Conservation (phyloP, 1,140 invertebrate genomes). For the Cydia pomonella region DNA sequence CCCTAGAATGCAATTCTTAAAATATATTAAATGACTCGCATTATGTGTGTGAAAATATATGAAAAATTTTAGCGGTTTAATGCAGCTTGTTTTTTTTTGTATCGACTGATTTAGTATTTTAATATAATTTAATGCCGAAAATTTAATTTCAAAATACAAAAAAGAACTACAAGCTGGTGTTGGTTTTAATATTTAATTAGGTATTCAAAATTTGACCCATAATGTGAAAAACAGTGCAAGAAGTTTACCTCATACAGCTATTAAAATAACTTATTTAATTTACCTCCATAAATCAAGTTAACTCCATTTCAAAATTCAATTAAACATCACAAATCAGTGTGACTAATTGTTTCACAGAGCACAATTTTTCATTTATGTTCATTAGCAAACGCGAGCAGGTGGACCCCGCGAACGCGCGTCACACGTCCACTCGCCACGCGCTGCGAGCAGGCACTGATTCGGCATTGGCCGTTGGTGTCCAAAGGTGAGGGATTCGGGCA, state of each 20-base stretch:
- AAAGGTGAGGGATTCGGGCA: constrained; percentile 73
- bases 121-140: too few species aligned
- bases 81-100: too few species aligned
- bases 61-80: too few species aligned
- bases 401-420: constrained; percentile 15
- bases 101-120: too few species aligned
- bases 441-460: constrained; percentile 67
- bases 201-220: background rate
- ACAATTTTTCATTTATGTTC: constrained; percentile 55
- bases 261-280: background rate
- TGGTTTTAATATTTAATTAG: too few species aligned
- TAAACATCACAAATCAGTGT: constrained; percentile 25
- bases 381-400: constrained; percentile 45
- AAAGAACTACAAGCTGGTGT: too few species aligned
- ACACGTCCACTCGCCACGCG: constrained; percentile 48
- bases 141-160: too few species aligned
- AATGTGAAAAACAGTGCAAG: background rate
- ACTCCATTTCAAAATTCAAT: constrained; percentile 24
- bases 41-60: too few species aligned
- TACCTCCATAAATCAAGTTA: constrained; percentile 17
- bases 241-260: background rate
- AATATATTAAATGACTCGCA: too few species aligned
- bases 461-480: constrained; percentile 67
- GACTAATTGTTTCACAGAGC: constrained; percentile 47
- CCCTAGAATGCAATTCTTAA: too few species aligned